phyloP scores from a whole-genome alignment of 2,113 vertebrate genomes.

The Periophthalmus modestus region DNA sequence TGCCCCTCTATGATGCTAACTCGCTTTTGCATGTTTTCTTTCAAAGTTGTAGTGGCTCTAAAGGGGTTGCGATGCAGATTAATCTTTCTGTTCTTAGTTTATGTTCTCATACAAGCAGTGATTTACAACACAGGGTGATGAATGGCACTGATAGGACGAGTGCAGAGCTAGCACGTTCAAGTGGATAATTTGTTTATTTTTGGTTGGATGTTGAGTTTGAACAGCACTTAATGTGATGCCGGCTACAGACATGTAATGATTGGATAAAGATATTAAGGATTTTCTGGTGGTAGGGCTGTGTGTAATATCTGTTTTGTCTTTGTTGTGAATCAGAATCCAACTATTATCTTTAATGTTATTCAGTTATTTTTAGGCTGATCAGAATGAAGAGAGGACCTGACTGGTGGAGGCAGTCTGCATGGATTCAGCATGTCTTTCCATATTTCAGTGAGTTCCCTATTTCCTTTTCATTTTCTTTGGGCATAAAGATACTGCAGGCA shows the following conservation, averaged over 20 bases:
- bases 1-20: conserved; percentile 12
- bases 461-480: neutral
- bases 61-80: conserved; percentile 50
- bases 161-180: conserved; percentile 50
- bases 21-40: conserved; percentile 40
- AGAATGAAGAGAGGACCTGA: neutral
- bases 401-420: neutral
- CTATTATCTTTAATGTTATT: neutral
- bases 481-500: neutral
- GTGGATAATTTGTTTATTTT: conserved; percentile 61
- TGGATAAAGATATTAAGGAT: neutral
- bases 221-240: conserved; percentile 6
- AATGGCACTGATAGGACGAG: conserved; percentile 58
- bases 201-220: conserved; percentile 10
- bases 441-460: neutral
- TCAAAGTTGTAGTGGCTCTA: conserved; percentile 26
- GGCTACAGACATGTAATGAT: neutral
- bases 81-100: conserved; percentile 57
- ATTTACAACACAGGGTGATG: conserved; percentile 68
- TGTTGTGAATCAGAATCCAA: neutral
- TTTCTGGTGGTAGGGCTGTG: neutral
- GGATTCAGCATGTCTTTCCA: neutral
- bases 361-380: neutral
- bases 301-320: neutral
- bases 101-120: conserved; percentile 59